Conservation (phyloP, 2,797 vertebrate genomes). For the Hipposideros larvatus region DNA sequence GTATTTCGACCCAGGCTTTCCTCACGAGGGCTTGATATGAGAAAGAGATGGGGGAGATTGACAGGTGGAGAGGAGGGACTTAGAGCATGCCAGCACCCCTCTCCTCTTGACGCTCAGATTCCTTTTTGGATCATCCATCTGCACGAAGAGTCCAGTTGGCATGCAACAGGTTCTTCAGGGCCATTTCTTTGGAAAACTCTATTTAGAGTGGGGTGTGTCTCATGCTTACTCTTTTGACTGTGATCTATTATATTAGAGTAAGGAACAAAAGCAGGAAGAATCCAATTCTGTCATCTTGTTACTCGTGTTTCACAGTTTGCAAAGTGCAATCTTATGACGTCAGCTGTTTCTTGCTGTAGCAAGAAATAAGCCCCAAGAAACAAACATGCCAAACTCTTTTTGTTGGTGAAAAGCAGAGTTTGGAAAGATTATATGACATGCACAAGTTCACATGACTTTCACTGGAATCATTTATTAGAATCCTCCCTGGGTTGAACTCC, state of each 20-base stretch:
- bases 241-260: background rate
- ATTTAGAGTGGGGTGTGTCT: background rate
- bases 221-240: background rate
- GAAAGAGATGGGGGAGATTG: background rate
- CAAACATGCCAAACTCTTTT: background rate
- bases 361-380: conserved; percentile 18
- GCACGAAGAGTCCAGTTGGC: background rate
- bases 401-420: background rate
- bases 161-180: background rate
- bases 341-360: background rate
- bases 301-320: background rate
- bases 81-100: background rate
- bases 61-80: background rate
- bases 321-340: background rate
- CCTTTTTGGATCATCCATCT: background rate
- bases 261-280: background rate
- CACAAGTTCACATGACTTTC: background rate
- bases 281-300: background rate
- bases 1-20: background rate
- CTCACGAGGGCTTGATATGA: background rate
- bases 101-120: background rate
- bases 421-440: background rate
- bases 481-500: background rate
- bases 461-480: background rate
- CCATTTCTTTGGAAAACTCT: conserved; percentile 27